A percentile compares a stretch with the other conserved stretches of the same genome.
Conservation (phyloP, 1,140 invertebrate species). For the Diplogasteroides magnus region DNA sequence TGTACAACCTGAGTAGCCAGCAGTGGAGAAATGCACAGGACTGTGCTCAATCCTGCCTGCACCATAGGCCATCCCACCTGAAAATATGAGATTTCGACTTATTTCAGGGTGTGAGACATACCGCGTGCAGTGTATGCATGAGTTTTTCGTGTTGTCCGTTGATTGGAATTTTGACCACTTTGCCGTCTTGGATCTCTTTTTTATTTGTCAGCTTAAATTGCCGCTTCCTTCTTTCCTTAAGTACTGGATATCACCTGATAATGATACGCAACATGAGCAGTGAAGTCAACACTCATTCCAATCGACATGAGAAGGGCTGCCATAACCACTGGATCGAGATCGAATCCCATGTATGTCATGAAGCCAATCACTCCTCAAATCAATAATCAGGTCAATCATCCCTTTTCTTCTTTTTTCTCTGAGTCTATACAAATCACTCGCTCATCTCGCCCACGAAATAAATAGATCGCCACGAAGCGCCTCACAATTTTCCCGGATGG, state of each 20-base stretch:
- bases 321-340: slow-evolving; percentile 57
- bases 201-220: slow-evolving; percentile 23
- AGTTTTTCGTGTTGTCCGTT: slow-evolving; percentile 40
- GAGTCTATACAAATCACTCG: background rate
- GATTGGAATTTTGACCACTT: slow-evolving; percentile 40
- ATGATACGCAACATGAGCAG: slow-evolving; percentile 57
- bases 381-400: too few relatives aligned
- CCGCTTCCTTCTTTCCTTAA: background rate
- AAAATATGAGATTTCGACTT: slow-evolving; percentile 72
- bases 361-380: slow-evolving; percentile 56
- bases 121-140: slow-evolving; percentile 60
- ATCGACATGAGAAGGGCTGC: slow-evolving; percentile 60
- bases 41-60: slow-evolving; percentile 78
- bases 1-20: slow-evolving; percentile 55
- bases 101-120: slow-evolving; percentile 56
- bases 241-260: slow-evolving; percentile 57
- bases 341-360: slow-evolving; percentile 56
- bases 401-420: background rate
- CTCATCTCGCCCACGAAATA: background rate
- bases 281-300: slow-evolving; percentile 59
- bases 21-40: slow-evolving; percentile 79
- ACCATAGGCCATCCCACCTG: slow-evolving; percentile 80
- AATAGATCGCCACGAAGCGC: too few relatives aligned
- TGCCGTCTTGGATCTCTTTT: slow-evolving; percentile 56
- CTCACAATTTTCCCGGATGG: too few relatives aligned